A percentile compares a stretch with the other conserved stretches of the same genome.
Evolutionary conservation across 2,797 vertebrate genomes (phyloP).

Genomic region (Gymnoscopelus microlampas): DNA sequence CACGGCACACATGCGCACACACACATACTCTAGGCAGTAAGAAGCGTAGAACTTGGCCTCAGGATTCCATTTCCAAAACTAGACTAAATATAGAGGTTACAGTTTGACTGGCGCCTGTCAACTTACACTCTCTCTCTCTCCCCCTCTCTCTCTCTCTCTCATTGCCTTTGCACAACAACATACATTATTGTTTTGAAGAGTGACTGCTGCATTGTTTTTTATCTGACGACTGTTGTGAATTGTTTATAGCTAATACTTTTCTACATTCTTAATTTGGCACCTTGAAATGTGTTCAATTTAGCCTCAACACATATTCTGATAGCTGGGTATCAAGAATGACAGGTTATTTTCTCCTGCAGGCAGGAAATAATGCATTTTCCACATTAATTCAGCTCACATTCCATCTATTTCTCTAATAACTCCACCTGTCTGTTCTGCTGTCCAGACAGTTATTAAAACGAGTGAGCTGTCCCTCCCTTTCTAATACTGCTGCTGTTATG

Average conservation of each 20-base stretch:
- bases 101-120: too few relatives aligned
- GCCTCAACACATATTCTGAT: neutral
- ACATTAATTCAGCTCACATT: conserved; percentile 26
- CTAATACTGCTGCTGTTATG: conserved; percentile 18
- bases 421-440: conserved; percentile 12
- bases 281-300: conserved; percentile 36
- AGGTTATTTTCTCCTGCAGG: conserved; percentile 37
- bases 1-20: conserved; percentile 26
- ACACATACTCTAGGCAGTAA: conserved; percentile 2
- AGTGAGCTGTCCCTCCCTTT: conserved; percentile 37
- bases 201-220: neutral
- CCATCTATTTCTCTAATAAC: conserved; percentile 21
- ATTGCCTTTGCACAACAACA: too few relatives aligned
- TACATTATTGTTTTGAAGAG: too few relatives aligned
- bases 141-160: neutral
- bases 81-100: conserved; percentile 29
- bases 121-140: neutral
- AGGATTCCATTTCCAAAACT: conserved; percentile 27
- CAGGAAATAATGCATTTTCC: conserved; percentile 35
- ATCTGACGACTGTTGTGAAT: neutral
- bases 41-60: conserved; percentile 9
- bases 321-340: conserved; percentile 27
- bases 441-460: conserved; percentile 46
- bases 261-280: conserved; percentile 26
- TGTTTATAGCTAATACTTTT: conserved; percentile 18